Evolutionary conservation across 2,888 invertebrate species (phyloP).

Genomic region (Diplazon laetatorius): DNA sequence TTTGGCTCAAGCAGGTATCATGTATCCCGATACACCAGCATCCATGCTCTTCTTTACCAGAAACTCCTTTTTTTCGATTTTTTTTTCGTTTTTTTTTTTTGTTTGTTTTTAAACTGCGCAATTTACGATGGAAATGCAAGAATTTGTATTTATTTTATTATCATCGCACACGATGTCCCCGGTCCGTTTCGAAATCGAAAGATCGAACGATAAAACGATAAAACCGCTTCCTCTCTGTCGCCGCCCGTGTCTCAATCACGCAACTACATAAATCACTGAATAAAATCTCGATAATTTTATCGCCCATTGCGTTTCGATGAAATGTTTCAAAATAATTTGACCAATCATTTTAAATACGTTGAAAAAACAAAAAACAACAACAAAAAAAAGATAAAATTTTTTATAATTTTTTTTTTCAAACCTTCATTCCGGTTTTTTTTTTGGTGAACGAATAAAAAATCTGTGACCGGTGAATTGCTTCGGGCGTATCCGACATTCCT

Average conservation of each 20-base stretch:
- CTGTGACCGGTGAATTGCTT: too few species aligned
- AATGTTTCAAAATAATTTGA: too few species aligned
- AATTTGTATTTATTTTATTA: slow-evolving; percentile 44
- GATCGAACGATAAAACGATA: slow-evolving; percentile 72
- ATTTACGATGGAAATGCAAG: slow-evolving; percentile 38
- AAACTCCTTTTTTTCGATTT: slow-evolving; percentile 12
- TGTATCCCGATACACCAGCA: slow-evolving; percentile 16
- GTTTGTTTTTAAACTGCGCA: slow-evolving; percentile 6
- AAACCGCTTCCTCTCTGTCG: slow-evolving; percentile 11
- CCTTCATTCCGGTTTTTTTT: too few species aligned
- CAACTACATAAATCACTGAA: too few species aligned
- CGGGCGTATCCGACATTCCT: not conserved
- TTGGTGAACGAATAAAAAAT: too few species aligned
- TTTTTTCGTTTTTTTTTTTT: not conserved
- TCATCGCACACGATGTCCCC: slow-evolving; percentile 1
- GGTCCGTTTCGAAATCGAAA: slow-evolving; percentile 74
- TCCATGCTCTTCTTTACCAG: slow-evolving; percentile 30
- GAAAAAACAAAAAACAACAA: too few species aligned
- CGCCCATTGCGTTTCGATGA: too few species aligned
- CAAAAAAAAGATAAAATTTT: too few species aligned
- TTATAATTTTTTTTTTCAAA: too few species aligned
- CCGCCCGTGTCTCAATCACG: too few species aligned
- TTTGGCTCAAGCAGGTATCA: slow-evolving; percentile 28
- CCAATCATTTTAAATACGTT: too few species aligned
- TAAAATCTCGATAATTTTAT: too few species aligned